A percentile compares a stretch with the other conserved stretches of the same genome.
Conservation (phyloP, 2,797 vertebrate genomes). For the Pelodytes ibericus region DNA sequence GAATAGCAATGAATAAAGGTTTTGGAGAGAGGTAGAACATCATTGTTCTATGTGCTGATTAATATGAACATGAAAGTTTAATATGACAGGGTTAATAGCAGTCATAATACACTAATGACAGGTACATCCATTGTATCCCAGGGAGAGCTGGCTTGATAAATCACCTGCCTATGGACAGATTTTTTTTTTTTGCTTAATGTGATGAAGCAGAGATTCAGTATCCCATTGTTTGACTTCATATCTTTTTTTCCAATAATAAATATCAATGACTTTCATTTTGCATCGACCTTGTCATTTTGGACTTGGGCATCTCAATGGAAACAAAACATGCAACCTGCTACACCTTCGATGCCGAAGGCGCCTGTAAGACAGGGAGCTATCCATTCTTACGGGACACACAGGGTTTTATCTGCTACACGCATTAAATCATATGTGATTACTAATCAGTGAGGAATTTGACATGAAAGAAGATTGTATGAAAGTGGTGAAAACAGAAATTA, state of each 20-base stretch:
- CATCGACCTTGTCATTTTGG: background rate
- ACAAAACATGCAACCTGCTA: no score
- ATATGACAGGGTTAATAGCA: conserved; percentile 43
- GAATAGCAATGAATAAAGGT: conserved; percentile 2
- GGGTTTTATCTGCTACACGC: no score
- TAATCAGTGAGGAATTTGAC: no score
- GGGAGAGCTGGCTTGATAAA: conserved; percentile 26
- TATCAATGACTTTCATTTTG: conserved; percentile 1
- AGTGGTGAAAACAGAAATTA: no score
- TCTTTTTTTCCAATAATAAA: conserved; percentile 11
- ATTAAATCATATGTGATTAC: no score
- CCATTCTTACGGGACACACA: no score
- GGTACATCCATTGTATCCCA: conserved; percentile 36
- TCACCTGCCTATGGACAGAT: conserved; percentile 17
- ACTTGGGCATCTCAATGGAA: background rate
- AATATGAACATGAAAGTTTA: conserved; percentile 39
- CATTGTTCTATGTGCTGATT: conserved; percentile 18
- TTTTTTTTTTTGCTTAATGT: conserved; percentile 9
- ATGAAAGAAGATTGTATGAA: no score
- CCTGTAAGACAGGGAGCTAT: no score
- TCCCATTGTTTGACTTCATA: background rate
- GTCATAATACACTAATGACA: conserved; percentile 8
- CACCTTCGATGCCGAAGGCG: no score
- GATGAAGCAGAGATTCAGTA: background rate
- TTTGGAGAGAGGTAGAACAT: background rate